Base-by-base conservation (phyloP, 2,113 vertebrate genomes). In the Struthidea cinerea region DNA sequence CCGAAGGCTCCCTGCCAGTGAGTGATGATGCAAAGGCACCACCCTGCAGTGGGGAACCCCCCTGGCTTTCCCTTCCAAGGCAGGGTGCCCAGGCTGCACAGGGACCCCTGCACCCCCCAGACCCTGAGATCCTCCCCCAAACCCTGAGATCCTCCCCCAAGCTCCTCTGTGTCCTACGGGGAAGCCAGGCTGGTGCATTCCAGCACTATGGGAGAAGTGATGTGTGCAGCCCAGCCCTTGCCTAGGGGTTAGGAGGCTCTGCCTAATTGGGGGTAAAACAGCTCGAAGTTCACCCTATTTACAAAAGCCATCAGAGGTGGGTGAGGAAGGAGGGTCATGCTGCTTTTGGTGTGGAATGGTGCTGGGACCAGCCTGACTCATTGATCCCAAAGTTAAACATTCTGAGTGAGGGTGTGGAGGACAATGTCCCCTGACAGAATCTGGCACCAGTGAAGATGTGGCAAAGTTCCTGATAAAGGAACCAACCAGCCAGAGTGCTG, bases 1-100 rank as follows among this genome's bases (percentile, higher is more conserved):
- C 6, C 0, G 0, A 5, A 13, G 67, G 57, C 35, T 57, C 10
- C 0, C 30, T 7, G 30, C 23, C 73, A 11, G 6, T 0, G 19
- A 7, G 30, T 0, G 14, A 13, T 4, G 24, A 18, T 24, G 57
- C 49, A 26, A 10, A 50, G 33, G 52, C 73, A 65, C 4, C 65
- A 7, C 27, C 32, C 64, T 24, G 37, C 57, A 17, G 37, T 1
- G 37, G 50, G 44, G 42, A 35, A 8, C 49, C 13, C 10, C 24
- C 11, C 44, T 7, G 0, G 16, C 30, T 30, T 13, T 24, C n/a
- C 69, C 11, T 4, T 9, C 61, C 24, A 8, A 39, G 10, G 41
- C 0, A 0, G 14, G 30, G 22, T 14, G 74, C 30, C 30, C 32
- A 5, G 41, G 60, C 75, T 33, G 41, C 35, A 60, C 32, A 8